Evolutionary conservation across 2,797 vertebrate genomes (phyloP), one percentile per base, ranked within the genome.

Genomic region (Buceros bicornis): DNA sequence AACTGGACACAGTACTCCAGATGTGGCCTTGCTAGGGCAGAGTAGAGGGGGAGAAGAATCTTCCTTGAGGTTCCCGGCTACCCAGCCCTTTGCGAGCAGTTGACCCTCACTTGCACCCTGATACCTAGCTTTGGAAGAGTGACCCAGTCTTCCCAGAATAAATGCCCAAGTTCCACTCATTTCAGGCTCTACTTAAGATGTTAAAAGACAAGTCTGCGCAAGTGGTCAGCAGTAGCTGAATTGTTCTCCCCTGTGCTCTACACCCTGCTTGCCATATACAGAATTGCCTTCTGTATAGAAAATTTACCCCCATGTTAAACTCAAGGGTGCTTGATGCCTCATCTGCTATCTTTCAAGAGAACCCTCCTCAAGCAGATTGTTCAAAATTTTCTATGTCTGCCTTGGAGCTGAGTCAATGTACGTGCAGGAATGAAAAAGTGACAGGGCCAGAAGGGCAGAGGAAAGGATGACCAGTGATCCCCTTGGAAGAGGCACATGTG

Each of bases 201-300:
- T 21, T 80, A 54, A 54, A 61, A 91, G 16, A 17, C 12, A 14
- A 3, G 29, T 81, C 26, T 54, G 29, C 22, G 43, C 24, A 69
- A 8, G 0, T 28, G 37, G 42, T 62, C 3, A 1, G 2, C 22
- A 60, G 11, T 29, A 74, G 13, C 13, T 78, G 12, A 7, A 31
- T 35, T 31, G 13, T 21, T 40, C 29, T 81, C 10, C 47, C 17
- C 13, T 1, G 1, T 14, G 17, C 21, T 56, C 56, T 35, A 33
- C 4, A 18, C 4, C 29, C 61, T 62, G 48, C 40, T 67, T 50
- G 14, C 28, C 8, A 8, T 6, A 43, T 29, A 78, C 6, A 40
- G 47, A 81, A 58, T 26, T 62, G 6, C 6, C 16, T 70, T 33
- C 33, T 66, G 33, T 15, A 66, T 22, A 71, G 57, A 74, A 78